Conservation (phyloP, 37 sponge, comb jelly and placozoan genomes). For the Dysidea cf. avara region DNA sequence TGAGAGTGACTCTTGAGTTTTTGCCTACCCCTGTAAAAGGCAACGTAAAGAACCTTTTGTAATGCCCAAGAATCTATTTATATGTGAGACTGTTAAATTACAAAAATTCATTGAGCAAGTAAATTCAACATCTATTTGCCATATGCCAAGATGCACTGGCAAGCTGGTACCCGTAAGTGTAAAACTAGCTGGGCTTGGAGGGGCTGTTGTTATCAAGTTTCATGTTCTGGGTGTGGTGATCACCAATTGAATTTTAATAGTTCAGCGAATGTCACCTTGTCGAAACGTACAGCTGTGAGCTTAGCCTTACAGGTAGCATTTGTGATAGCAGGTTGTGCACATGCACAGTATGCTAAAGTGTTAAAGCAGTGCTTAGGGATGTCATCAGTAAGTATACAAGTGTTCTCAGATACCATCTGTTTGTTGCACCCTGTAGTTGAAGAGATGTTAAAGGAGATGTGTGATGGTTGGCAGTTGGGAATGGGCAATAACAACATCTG, state of each 20-base stretch:
- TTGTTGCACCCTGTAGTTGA: too few species aligned
- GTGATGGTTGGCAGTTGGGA: constrained; percentile 6
- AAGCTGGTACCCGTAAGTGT: constrained; percentile 4
- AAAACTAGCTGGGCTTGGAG: constrained; percentile 26
- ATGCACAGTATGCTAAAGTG: constrained; percentile 13
- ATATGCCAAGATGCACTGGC: constrained; percentile 22
- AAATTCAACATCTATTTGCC: constrained; percentile 6
- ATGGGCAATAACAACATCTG: constrained; percentile 11
- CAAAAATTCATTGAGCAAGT: too few species aligned
- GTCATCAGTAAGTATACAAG: neutral
- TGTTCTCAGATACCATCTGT: neutral
- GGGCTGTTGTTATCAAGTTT: constrained; percentile 7
- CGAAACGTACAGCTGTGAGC: too few species aligned
- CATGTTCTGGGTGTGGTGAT: too few species aligned
- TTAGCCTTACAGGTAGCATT: constrained; percentile 28
- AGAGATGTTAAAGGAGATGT: too few species aligned
- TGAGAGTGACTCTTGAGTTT: too few species aligned
- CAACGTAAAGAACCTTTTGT: too few species aligned
- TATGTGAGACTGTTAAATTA: too few species aligned
- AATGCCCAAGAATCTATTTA: too few species aligned
- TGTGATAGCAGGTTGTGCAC: constrained; percentile 15
- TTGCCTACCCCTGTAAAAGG: too few species aligned
- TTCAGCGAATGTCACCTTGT: too few species aligned
- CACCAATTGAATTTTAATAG: too few species aligned
- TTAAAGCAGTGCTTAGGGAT: constrained; percentile 23